Evolutionary conservation across 2,888 invertebrate species (phyloP), one percentile per base, ranked within the genome.

Genomic region (Punctoribates punctum): DNA sequence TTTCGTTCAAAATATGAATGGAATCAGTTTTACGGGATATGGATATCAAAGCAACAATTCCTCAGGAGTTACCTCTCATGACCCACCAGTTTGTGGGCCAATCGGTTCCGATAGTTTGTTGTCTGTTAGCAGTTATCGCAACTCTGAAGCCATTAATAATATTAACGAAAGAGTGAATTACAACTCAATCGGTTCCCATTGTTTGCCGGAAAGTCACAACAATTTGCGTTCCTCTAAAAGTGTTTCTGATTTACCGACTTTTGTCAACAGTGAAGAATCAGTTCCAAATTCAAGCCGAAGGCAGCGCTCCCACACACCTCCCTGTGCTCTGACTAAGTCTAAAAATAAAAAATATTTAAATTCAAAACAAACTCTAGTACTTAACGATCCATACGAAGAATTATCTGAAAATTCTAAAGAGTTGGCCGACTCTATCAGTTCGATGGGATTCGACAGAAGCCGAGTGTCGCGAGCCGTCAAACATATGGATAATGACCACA

Each of bases 391-490:
- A 0, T 83, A 82, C 78, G 73, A 78, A 75, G 82, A 82, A 77
- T 83, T 89, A 80, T 84, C 88, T 38, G 83, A 85, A 15, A 86
- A 87, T 74, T 85, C 88, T 76, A 90, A 91, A 83, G 87, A 86
- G 54, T 86, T 92, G 82, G 91, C 90, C 74, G 87, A 88, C 81
- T 89, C 89, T 79, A 89, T 95, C 77, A 89, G 89, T 81, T 88
- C 89, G 78, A 96, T 96, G 95, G 96, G 96, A 0, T 96, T 96
- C 83, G 90, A 92, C 0, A 83, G 91, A 74, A 88, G 90, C 77
- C 88, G 92, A 83, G 93, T 92, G 23, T 90, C 91, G 6, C 88
- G 92, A 81, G 90, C 92, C n/a, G 90, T 91, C 80, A 88, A 89
- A 80, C 86, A 89, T 73, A 86, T 92, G 79, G 93, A 94, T 77